Base-by-base conservation (phyloP, 2,113 vertebrate species). In the Vicugna pacos region DNA sequence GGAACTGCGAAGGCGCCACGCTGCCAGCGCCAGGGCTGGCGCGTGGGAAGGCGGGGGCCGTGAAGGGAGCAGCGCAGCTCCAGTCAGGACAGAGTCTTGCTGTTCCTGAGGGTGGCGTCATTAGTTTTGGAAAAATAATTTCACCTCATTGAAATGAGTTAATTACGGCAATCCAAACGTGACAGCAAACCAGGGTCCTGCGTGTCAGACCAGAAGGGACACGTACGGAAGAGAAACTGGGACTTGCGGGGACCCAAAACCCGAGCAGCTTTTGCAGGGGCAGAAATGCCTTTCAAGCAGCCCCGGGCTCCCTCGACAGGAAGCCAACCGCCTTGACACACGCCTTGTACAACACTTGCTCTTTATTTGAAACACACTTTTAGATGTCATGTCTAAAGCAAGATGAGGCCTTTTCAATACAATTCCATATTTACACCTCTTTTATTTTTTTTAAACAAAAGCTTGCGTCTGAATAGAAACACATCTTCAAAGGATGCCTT, bases 301-400 rank as follows among this genome's bases (percentile, higher is more conserved):
- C 26, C 67, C 30, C 3, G 42, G 92, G 91, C 54, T 95, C 92
- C 91, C 84, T 70, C 96, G n/a, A 8, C 60, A 35, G 89, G 93
- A 98, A 98, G 86, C 87, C 97, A 89, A 95, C 96, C 72, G 46
- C 81, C 94, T 95, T 93, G 93, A 95, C 91, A 94, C 89, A 60
- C 10, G 73, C 97, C 96, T 93, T 22, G 58, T 26, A 82, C 95
- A 96, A 97, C 96, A 91, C 1, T 4, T 19, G 7, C 95, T 98
- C 97, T 98, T 98, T 98, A 97, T 97, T 98, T 97, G 98, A 98
- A 94, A 80, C 69, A 70, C 52, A 97, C 96, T 98, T 98, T 98
- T 89, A 96, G 98, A 98, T 98, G 97, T 98, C 95, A 92, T 97
- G 93, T 98, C 97, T 97, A 93, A 98, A 98, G 95, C 94, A 91